These are phyloP conservation scores for Ruditapes philippinarum DNA, from an alignment of 1,140 invertebrate genomes.

Conservation along the genomic window DNA sequence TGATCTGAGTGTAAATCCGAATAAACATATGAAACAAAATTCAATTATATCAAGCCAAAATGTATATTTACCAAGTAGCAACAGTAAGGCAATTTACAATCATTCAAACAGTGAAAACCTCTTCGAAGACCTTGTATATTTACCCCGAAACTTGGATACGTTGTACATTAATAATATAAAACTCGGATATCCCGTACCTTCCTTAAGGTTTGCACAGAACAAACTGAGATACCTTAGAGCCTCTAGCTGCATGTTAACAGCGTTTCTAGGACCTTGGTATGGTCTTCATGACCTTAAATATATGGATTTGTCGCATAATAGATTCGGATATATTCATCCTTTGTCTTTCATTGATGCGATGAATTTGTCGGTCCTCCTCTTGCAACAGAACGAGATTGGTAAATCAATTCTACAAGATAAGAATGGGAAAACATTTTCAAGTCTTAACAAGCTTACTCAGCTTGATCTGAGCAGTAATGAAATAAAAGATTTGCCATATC, in stretches of 20 bases:
- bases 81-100: too few species aligned
- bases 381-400: conserved; percentile 15
- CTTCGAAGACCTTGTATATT: background rate
- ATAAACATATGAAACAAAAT: too few species aligned
- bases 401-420: background rate
- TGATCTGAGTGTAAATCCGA: too few species aligned
- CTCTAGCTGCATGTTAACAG: conserved; percentile 7
- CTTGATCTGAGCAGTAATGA: background rate
- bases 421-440: conserved; percentile 7
- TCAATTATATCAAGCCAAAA: too few species aligned
- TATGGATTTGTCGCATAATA: background rate
- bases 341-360: background rate
- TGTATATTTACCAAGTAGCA: too few species aligned
- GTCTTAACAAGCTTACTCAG: background rate
- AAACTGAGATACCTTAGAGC: background rate
- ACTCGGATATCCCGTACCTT: background rate
- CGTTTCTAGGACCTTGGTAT: background rate
- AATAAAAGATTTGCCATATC: conserved; percentile 20
- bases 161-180: conserved; percentile 31
- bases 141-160: background rate
- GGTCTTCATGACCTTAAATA: background rate
- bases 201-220: background rate
- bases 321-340: background rate
- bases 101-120: too few species aligned
- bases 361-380: background rate